These are phyloP conservation scores for Trichomalopsis sarcophagae DNA, from an alignment of 1,140 invertebrate species.

Conservation along the genomic window DNA sequence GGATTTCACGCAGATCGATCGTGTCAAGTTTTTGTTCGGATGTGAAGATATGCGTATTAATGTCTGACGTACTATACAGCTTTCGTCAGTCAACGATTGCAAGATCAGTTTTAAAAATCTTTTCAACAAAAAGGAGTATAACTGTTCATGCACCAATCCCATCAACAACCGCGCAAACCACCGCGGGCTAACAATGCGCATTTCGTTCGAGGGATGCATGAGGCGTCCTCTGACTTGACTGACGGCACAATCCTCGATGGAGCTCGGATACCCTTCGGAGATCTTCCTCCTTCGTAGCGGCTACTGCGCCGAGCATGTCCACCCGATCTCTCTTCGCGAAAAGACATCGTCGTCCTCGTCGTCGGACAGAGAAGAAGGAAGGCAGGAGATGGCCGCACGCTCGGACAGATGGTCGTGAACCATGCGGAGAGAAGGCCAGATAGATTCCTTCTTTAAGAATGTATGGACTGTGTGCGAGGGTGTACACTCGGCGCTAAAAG, in stretches of 20 bases:
- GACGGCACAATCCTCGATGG: constrained; percentile 71
- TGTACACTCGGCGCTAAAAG: not conserved
- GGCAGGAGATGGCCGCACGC: not conserved
- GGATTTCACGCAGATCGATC: no score
- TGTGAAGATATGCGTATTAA: no score
- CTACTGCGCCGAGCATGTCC: not conserved
- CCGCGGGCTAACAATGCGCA: not conserved
- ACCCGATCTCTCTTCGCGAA: constrained; percentile 22
- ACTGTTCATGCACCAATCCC: no score
- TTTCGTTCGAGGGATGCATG: not conserved
- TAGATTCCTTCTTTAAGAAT: constrained; percentile 13
- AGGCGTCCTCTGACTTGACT: constrained; percentile 61
- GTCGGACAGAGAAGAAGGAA: not conserved
- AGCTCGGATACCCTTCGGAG: constrained; percentile 7
- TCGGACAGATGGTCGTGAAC: constrained; percentile 15
- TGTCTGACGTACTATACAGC: no score
- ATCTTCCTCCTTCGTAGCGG: not conserved
- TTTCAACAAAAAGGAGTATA: no score
- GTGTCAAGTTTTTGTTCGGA: no score
- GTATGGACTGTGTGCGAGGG: no score
- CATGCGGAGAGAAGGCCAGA: not conserved
- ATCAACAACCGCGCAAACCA: no score
- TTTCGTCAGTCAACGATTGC: no score
- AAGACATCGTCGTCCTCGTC: not conserved
- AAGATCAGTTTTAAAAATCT: no score